Evolutionary conservation across 1,140 invertebrate species (phyloP), one percentile per base, ranked within the genome.

Genomic region (Hermetia illucens): DNA sequence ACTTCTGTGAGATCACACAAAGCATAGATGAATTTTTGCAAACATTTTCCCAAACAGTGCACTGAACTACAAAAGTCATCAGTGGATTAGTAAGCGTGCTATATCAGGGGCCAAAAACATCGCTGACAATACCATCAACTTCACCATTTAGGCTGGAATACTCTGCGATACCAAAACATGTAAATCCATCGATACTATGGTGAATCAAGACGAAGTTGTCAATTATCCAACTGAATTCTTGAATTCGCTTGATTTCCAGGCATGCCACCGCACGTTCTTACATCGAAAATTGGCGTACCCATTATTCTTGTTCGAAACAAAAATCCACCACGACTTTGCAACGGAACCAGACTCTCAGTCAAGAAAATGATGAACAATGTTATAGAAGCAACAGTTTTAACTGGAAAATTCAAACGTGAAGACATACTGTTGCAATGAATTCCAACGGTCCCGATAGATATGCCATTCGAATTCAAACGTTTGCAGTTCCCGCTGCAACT

Each of bases 361-460:
- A 61, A 58, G 52, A 55, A 57, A 40, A 37, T 61, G 30, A 55
- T 56, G 45, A 46, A 45, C 31, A 61, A 61, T 44, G 30, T 63
- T 35, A 55, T 69, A 33, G 50, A 64, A 50, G 61, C 62, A 32
- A 63, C 48, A 32, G 60, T 68, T 41, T 38, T 64, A 13, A 64
- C 8, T 27, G 50, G 48, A 34, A 37, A 36, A 18, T 45, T 15
- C 21, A 49, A 51, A 50, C 53, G 50, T 16, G 44, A 63, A 44
- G 24, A 44, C 40, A 51, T 53, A 27, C 38, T 57, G 12, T 49
- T 58, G 34, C 50, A 49, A 21, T 38, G 52, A 5, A 60, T 63
- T 34, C 44, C 48, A 9, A 42, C 61, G 39, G 58, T 51, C 39
- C 49, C 44, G 42, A 50, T 46, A 10, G 49, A 59, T 44, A 21